These are phyloP conservation scores for Scaptomyza pallida DNA, from an alignment of 1,140 invertebrate species.

Conservation along the genomic window DNA sequence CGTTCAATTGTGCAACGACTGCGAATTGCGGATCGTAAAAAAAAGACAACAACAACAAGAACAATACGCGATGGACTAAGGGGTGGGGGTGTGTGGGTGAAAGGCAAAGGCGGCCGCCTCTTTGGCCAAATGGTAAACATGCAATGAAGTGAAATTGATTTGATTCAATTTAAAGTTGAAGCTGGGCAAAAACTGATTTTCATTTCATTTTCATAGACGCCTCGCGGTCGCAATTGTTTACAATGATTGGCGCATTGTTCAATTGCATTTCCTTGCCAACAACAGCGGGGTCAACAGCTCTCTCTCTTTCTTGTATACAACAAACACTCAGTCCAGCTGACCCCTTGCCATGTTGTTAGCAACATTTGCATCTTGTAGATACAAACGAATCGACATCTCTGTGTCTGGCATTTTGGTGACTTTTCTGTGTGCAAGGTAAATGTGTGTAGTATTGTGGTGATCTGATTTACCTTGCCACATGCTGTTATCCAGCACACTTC, in stretches of 20 bases:
- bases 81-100: no score
- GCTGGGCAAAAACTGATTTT: conserved; percentile 46
- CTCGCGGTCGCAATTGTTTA: conserved; percentile 43
- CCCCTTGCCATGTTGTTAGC: background rate
- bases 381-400: background rate
- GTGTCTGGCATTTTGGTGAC: background rate
- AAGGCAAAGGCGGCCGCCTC: no score
- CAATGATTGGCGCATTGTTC: conserved; percentile 53
- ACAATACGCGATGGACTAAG: no score
- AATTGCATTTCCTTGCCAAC: conserved; percentile 35
- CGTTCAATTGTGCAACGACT: conserved; percentile 16
- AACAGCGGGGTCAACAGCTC: background rate
- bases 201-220: conserved; percentile 45
- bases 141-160: conserved; percentile 77
- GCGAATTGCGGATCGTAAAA: conserved; percentile 12
- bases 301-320: no score
- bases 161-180: conserved; percentile 74
- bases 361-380: conserved; percentile 38
- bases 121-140: conserved; percentile 64
- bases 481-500: background rate
- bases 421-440: background rate
- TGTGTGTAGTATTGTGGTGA: background rate
- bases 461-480: conserved; percentile 3
- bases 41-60: conserved; percentile 13
- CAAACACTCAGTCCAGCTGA: no score